Conservation (phyloP, 1,140 invertebrate genomes). For the Drosophila nikananu region DNA sequence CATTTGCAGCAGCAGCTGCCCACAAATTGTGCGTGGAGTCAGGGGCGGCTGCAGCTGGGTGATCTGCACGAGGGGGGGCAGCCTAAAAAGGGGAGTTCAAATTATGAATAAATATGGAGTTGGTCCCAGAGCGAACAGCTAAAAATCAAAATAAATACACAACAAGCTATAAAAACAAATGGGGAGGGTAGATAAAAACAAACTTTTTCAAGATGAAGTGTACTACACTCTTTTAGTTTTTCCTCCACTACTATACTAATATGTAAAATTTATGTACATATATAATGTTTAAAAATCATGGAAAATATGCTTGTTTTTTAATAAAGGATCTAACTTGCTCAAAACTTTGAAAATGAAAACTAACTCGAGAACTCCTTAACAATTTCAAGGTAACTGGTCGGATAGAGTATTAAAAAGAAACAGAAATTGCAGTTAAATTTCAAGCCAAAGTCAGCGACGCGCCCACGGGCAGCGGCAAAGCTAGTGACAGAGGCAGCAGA, state of each 20-base stretch:
- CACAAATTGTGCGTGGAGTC: constrained; percentile 69
- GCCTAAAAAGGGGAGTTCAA: constrained; percentile 51
- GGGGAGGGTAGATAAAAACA: background rate
- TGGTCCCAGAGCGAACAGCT: constrained; percentile 34
- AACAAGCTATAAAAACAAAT: constrained; percentile 51
- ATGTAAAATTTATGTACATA: too few relatives aligned
- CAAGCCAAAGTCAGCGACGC: constrained; percentile 49
- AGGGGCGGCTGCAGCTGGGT: background rate
- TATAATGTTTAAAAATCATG: too few relatives aligned
- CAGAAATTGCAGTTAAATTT: constrained; percentile 39
- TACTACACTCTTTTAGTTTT: constrained; percentile 2
- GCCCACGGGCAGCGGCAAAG: constrained; percentile 71
- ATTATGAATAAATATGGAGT: constrained; percentile 79
- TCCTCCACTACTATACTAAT: too few relatives aligned
- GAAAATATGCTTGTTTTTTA: background rate
- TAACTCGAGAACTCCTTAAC: background rate
- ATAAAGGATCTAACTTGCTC: background rate
- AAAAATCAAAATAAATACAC: constrained; percentile 76
- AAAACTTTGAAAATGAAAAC: background rate
- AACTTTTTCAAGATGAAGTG: background rate
- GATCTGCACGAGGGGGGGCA: background rate
- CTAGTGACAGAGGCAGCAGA: constrained; percentile 6
- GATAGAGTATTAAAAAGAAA: constrained; percentile 16
- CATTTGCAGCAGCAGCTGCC: constrained; percentile 68
- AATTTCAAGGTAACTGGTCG: background rate